A percentile compares a stretch with the other conserved stretches of the same genome.
Conservation (phyloP, 2,888 invertebrate genomes). For the Noctua janthina region DNA sequence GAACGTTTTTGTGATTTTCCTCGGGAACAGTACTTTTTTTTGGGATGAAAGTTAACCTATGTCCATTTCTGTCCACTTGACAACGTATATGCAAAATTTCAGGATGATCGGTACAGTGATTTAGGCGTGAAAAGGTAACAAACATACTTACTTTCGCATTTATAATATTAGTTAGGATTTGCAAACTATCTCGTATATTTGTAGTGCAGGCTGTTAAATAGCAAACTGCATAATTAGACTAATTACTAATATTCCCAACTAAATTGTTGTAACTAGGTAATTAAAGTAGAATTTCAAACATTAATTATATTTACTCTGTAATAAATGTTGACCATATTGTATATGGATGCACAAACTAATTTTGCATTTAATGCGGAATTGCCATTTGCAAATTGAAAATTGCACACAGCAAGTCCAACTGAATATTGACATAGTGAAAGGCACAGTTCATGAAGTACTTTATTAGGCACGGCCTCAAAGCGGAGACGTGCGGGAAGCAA, state of each 20-base stretch:
- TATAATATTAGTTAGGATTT: not conserved
- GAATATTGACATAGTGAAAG: not conserved
- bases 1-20: too few species aligned
- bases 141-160: too few species aligned
- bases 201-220: not conserved
- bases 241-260: constrained; percentile 8
- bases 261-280: constrained; percentile 28
- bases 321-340: not conserved
- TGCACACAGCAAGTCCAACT: not conserved
- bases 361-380: not conserved
- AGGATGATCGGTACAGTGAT: too few species aligned
- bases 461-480: too few species aligned
- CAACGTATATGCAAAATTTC: too few species aligned
- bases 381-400: not conserved
- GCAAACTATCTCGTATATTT: not conserved
- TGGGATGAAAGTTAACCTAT: too few species aligned
- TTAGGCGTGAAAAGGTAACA: too few species aligned
- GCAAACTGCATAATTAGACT: constrained; percentile 8
- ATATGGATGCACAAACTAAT: not conserved
- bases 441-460: not conserved
- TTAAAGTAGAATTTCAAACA: constrained; percentile 4
- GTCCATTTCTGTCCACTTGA: too few species aligned
- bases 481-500: too few species aligned
- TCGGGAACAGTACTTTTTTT: too few species aligned
- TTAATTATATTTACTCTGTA: not conserved